phyloP scores from a whole-genome alignment of 2,797 vertebrate species.

The Molossus alvarezi region DNA sequence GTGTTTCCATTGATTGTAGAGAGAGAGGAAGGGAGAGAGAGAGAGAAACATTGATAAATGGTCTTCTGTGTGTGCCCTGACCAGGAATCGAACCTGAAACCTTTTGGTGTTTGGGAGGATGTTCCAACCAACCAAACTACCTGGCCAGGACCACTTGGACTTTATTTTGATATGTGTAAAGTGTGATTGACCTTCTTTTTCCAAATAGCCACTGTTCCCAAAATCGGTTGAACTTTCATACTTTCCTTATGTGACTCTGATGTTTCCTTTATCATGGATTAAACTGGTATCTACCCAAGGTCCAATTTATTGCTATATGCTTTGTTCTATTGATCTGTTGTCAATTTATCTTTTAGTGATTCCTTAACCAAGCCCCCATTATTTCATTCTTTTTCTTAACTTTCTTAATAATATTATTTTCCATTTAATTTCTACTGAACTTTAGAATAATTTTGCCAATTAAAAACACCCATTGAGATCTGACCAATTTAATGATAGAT shows the following conservation, averaged over 20 bases:
- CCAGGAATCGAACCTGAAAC: neutral
- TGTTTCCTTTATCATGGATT: neutral
- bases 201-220: neutral
- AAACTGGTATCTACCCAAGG: neutral
- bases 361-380: neutral
- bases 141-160: neutral
- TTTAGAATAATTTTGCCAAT: slow-evolving; percentile 5
- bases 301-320: neutral
- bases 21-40: neutral
- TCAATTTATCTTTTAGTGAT: neutral
- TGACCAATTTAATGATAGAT: neutral
- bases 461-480: slow-evolving; percentile 38
- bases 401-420: neutral
- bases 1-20: neutral
- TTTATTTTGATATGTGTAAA: slow-evolving; percentile 13
- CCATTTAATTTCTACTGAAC: neutral
- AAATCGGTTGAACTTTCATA: neutral
- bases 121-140: neutral
- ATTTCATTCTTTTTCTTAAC: neutral
- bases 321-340: slow-evolving; percentile 7
- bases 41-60: neutral
- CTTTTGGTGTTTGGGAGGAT: neutral
- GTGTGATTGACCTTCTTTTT: neutral
- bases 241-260: neutral
- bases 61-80: neutral